phyloP scores from a whole-genome alignment of 2,888 invertebrate genomes.

The Folsomia candida region DNA sequence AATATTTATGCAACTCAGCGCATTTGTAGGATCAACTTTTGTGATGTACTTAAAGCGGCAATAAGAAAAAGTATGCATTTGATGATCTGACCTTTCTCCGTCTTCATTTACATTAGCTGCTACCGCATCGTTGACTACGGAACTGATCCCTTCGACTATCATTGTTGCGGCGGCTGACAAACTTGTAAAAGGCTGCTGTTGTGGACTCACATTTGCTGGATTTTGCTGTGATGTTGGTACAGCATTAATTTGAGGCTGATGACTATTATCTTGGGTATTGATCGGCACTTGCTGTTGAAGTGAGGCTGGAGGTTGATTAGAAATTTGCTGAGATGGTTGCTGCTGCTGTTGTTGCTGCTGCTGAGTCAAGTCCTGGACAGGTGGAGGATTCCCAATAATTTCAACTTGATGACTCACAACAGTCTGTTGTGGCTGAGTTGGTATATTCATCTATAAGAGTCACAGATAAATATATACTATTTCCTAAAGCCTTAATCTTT shows the following conservation, averaged over 20 bases:
- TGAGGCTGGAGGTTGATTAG: neutral
- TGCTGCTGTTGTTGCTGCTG: conserved; percentile 42
- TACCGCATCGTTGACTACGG: conserved; percentile 55
- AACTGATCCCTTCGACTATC: conserved; percentile 38
- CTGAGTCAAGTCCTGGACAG: conserved; percentile 39
- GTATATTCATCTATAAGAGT: neutral
- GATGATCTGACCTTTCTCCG: conserved; percentile 55
- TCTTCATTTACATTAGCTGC: conserved; percentile 55
- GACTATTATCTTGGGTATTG: conserved; percentile 11
- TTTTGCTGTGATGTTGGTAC: neutral
- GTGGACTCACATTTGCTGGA: conserved; percentile 5
- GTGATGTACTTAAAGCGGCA: neutral
- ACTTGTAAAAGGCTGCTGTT: conserved; percentile 17
- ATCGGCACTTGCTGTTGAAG: conserved; percentile 33
- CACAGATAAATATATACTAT: too few species aligned
- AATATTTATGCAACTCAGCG: too few species aligned
- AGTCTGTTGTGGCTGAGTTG: neutral
- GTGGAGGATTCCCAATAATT: conserved; percentile 27
- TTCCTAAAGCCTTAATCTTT: too few species aligned
- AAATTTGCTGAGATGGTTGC: conserved; percentile 22
- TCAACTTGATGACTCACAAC: neutral
- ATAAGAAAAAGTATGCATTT: conserved; percentile 20
- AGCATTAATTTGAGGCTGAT: neutral
- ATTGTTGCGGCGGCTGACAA: conserved; percentile 36
- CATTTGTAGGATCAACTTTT: too few species aligned